These are phyloP conservation scores for Pachyrhynchus sulphureomaculatus DNA, from an alignment of 1,140 invertebrate species.

Conservation along the genomic window DNA sequence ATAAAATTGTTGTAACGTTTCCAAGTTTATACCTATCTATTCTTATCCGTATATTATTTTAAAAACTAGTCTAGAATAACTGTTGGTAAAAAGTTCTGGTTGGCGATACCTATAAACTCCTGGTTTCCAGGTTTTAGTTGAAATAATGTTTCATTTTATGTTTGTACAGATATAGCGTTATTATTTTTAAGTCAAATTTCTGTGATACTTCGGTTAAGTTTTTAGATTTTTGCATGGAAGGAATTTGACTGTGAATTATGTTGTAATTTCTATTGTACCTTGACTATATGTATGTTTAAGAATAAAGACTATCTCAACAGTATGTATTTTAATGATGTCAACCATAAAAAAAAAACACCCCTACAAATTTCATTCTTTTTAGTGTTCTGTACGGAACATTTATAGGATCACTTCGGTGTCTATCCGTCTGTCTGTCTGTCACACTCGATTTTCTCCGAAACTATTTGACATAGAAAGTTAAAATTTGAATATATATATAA, in stretches of 20 bases:
- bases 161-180: slow-evolving; percentile 30
- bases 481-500: too few species aligned
- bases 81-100: background rate
- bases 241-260: slow-evolving; percentile 35
- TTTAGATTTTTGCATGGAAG: slow-evolving; percentile 27
- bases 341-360: too few species aligned
- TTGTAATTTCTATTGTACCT: slow-evolving; percentile 20
- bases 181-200: slow-evolving; percentile 43
- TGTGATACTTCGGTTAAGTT: slow-evolving; percentile 41
- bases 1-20: slow-evolving; percentile 31
- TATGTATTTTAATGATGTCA: too few species aligned
- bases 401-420: too few species aligned
- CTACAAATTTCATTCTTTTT: too few species aligned
- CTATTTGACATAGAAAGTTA: too few species aligned
- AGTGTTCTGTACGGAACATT: too few species aligned
- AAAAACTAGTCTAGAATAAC: background rate
- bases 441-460: too few species aligned
- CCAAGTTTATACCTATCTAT: slow-evolving; percentile 28
- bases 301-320: slow-evolving; percentile 2
- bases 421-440: too few species aligned
- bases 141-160: slow-evolving; percentile 1
- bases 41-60: slow-evolving; percentile 11
- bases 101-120: background rate
- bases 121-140: slow-evolving; percentile 10
- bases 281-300: slow-evolving; percentile 1